A percentile compares a stretch with the other conserved stretches of the same genome.
Evolutionary conservation across 1,140 invertebrate genomes (phyloP).

Genomic region (Euwallacea fornicatus): DNA sequence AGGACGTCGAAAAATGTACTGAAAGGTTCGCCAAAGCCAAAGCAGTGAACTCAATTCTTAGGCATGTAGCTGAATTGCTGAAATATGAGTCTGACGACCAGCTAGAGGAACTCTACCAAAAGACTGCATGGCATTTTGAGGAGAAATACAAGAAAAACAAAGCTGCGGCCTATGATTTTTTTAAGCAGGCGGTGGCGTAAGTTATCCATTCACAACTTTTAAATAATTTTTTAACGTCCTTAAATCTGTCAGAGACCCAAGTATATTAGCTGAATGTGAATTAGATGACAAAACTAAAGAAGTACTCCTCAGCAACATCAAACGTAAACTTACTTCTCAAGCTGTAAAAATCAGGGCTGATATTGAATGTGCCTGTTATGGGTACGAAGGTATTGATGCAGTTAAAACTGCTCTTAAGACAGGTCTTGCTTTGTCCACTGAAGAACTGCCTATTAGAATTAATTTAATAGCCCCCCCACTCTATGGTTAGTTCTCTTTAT

Average conservation of each 20-base stretch:
- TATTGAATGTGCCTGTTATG: conserved; percentile 98
- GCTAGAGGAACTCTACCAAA: conserved; percentile 92
- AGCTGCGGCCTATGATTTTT: conserved; percentile 94
- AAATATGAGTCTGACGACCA: conserved; percentile 89
- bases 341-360: conserved; percentile 97
- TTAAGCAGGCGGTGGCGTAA: conserved; percentile 97
- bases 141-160: conserved; percentile 94
- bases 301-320: conserved; percentile 92
- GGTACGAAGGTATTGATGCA: conserved; percentile 98
- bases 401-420: conserved; percentile 91
- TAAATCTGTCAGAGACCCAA: conserved; percentile 74
- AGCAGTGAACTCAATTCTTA: conserved; percentile 96
- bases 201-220: conserved; percentile 49
- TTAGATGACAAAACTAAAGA: conserved; percentile 92
- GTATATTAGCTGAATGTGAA: conserved; percentile 94
- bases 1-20: conserved; percentile 98
- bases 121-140: conserved; percentile 99
- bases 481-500: conserved; percentile 68
- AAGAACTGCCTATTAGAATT: conserved; percentile 96
- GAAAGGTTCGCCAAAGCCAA: conserved; percentile 98
- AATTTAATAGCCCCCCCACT: conserved; percentile 98
- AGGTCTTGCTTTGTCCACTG: conserved; percentile 90
- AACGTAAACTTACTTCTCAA: conserved; percentile 94
- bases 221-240: not conserved
- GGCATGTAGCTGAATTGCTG: conserved; percentile 95